A percentile compares a stretch with the other conserved stretches of the same genome.
Evolutionary conservation across 2,113 vertebrate genomes (phyloP).

Genomic region (Laticauda colubrina): DNA sequence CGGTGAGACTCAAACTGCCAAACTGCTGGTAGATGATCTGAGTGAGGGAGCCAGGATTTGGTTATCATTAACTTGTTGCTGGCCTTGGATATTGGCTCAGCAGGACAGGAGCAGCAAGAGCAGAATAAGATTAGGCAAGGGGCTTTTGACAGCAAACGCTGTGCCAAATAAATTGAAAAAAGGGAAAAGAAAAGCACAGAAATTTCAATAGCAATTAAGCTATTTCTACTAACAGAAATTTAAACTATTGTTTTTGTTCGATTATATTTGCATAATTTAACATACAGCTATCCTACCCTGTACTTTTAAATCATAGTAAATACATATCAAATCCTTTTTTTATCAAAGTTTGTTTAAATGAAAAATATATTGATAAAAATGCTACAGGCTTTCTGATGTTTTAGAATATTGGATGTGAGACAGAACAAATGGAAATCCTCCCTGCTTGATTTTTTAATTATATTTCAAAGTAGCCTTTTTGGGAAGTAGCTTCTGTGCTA

Average conservation of each 20-base stretch:
- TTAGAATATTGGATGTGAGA: neutral
- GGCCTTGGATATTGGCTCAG: neutral
- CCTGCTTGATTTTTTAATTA: neutral
- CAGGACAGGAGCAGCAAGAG: too few species aligned
- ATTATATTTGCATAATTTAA: constrained; percentile 3
- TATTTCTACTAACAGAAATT: neutral
- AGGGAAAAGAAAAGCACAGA: neutral
- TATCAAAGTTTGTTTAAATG: neutral
- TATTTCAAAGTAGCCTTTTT: neutral
- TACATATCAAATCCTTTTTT: neutral
- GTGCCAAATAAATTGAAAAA: neutral
- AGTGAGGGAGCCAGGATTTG: neutral
- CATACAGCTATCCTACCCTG: neutral
- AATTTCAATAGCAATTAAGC: neutral
- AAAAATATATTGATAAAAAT: neutral
- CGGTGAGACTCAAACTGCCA: too few species aligned
- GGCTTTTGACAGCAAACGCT: neutral
- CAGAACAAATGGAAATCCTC: neutral
- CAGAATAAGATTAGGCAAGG: neutral
- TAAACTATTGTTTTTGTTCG: neutral
- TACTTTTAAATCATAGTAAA: neutral
- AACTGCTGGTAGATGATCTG: neutral
- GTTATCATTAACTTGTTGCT: neutral
- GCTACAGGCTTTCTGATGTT: neutral
- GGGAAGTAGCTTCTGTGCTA: neutral